Base-by-base conservation (phyloP, 2,113 vertebrate species). In the Nibea albiflora region DNA sequence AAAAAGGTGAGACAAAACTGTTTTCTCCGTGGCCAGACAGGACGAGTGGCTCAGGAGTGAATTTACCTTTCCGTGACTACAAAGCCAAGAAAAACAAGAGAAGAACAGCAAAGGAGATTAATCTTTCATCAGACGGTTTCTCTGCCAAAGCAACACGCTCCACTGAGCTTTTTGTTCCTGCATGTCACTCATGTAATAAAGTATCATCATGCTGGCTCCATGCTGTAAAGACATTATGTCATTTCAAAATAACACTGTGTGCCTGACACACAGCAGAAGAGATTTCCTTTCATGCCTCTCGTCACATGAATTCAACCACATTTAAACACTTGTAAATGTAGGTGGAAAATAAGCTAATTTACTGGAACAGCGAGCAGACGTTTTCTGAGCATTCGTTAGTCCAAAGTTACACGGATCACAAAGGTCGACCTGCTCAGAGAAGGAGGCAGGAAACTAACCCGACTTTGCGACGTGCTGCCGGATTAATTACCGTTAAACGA, bases 41-140 rank as follows among this genome's bases (percentile, higher is more conserved):
- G 83, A 81, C 15, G 77, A 78, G 65, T 2, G 1, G 58, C 28
- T 5, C 57, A 56, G 28, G 28, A 58, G 39, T 22, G 15, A 69
- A 63, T 81, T 85, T 60, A 89, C 83, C 77, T 83, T 87, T 80
- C 68, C 49, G 65, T 1, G 2, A 62, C 46, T 9, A 19, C 58
- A 61, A 49, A 73, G 76, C 80, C 68, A 90, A 80, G 72, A 54
- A 72, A 68, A 88, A 91, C 63, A 85, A 70, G 62, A 79, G 64
- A 28, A 83, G 69, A 89, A 85, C 3, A 78, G 64, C 53, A 77
- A 26, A 53, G 44, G 46, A 50, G 70, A 89, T 87, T 20, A 61
- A 85, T 82, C 83, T 89, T 79, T 87, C 88, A 80, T 72, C 77
- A 49, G 58, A 15, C 8, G 2, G 16, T 31, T 56, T n/a, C 19